A percentile compares a stretch with the other conserved stretches of the same genome.
Conservation (phyloP, 1,140 invertebrate species). For the Oppia nitens region DNA sequence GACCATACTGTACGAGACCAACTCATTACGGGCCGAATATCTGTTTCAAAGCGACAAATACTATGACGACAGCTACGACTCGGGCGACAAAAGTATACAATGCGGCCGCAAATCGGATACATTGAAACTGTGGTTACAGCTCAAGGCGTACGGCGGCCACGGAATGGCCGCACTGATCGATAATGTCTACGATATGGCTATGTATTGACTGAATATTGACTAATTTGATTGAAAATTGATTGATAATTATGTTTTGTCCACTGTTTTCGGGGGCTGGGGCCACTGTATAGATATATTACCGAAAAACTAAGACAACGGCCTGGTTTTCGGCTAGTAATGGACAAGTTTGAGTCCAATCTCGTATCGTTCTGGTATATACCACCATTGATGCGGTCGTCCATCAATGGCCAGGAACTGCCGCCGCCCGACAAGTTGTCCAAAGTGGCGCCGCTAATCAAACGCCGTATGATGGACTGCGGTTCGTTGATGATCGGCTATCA, state of each 20-base stretch:
- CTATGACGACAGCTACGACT: conserved; percentile 90
- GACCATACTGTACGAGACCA: conserved; percentile 86
- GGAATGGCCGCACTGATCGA: conserved; percentile 85
- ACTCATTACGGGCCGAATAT: conserved; percentile 91
- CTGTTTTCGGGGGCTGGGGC: no score
- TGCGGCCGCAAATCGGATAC: conserved; percentile 96
- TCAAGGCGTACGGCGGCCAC: conserved; percentile 80
- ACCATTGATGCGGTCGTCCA: conserved; percentile 36
- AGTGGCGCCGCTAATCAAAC: conserved; percentile 81
- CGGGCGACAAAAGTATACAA: conserved; percentile 97
- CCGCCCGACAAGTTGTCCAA: conserved; percentile 26
- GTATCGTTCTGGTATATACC: conserved; percentile 93
- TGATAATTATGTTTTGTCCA: background rate
- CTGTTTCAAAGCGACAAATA: conserved; percentile 97
- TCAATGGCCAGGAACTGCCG: background rate
- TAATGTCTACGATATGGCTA: conserved; percentile 63
- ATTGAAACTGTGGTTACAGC: conserved; percentile 97
- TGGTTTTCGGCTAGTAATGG: conserved; percentile 52
- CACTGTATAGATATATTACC: conserved; percentile 32
- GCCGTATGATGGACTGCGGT: conserved; percentile 80
- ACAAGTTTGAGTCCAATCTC: conserved; percentile 72
- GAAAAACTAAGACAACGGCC: conserved; percentile 42
- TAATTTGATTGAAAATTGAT: background rate
- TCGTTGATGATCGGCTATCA: conserved; percentile 92
- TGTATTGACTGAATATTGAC: conserved; percentile 29